Percentiles rank a stretch among this genome's conserved stretches.
phyloP scores from a whole-genome alignment of 2,888 invertebrate genomes.

The Drosophila robusta region DNA sequence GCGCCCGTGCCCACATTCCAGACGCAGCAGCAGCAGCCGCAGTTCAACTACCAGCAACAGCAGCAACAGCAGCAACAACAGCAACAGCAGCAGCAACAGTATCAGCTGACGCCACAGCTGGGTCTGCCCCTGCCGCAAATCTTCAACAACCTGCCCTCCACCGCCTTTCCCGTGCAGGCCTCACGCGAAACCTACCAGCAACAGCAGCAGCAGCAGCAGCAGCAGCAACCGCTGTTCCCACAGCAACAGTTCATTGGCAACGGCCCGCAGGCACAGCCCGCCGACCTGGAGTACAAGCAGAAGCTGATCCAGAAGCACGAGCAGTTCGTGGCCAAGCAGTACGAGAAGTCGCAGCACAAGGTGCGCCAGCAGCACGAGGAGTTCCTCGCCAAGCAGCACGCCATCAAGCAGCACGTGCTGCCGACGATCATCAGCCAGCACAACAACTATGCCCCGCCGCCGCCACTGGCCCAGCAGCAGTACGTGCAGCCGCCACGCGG shows the following conservation, averaged over 20 bases:
- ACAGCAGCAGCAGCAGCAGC: slow-evolving; percentile 65
- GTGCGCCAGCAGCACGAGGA: slow-evolving; percentile 90
- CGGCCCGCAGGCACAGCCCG: slow-evolving; percentile 62
- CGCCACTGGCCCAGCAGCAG: slow-evolving; percentile 71
- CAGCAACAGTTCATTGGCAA: slow-evolving; percentile 59
- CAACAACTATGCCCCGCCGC: slow-evolving; percentile 71
- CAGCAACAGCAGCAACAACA: slow-evolving; percentile 58
- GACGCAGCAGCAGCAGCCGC: slow-evolving; percentile 57
- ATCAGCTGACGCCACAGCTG: slow-evolving; percentile 73
- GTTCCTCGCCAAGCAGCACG: slow-evolving; percentile 89
- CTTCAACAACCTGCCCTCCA: slow-evolving; percentile 72
- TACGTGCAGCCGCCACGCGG: slow-evolving; percentile 83
- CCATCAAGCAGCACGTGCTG: slow-evolving; percentile 86
- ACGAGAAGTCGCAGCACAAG: slow-evolving; percentile 91
- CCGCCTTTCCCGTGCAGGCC: slow-evolving; percentile 65
- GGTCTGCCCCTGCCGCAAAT: slow-evolving; percentile 76
- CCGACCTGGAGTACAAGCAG: slow-evolving; percentile 89
- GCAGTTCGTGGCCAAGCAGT: slow-evolving; percentile 91
- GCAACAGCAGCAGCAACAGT: slow-evolving; percentile 59
- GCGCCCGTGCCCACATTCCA: slow-evolving; percentile 79
- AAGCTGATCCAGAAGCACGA: slow-evolving; percentile 91
- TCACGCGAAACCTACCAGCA: slow-evolving; percentile 62
- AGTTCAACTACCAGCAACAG: slow-evolving; percentile 61
- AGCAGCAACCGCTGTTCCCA: slow-evolving; percentile 48
- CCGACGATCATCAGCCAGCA: slow-evolving; percentile 84